Evolutionary conservation across 2,888 invertebrate genomes (phyloP).

Genomic region (Agriopis aurantiaria): DNA sequence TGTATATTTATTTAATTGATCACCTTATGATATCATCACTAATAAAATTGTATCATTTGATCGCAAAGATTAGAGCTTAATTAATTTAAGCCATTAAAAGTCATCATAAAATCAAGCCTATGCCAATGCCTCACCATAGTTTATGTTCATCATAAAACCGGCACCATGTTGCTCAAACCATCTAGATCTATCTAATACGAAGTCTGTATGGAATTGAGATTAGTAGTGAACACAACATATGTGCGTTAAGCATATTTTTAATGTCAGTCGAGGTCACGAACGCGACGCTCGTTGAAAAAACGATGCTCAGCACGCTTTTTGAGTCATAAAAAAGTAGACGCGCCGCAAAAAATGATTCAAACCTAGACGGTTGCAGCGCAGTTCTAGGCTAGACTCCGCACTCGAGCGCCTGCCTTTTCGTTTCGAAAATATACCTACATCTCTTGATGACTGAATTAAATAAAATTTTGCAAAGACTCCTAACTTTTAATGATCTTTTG

Average conservation of each 20-base stretch:
- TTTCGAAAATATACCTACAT: background rate
- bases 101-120: conserved; percentile 3
- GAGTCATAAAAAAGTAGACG: conserved; percentile 73
- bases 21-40: background rate
- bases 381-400: conserved; percentile 21
- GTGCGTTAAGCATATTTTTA: conserved; percentile 72
- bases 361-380: conserved; percentile 45
- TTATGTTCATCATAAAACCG: conserved; percentile 1
- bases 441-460: too few species aligned
- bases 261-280: conserved; percentile 81
- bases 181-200: background rate
- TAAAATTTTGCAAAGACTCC: too few species aligned
- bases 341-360: conserved; percentile 74
- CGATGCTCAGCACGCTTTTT: conserved; percentile 71
- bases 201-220: conserved; percentile 8
- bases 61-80: background rate
- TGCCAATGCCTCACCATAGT: background rate
- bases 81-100: conserved; percentile 1
- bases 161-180: background rate
- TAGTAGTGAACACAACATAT: conserved; percentile 55
- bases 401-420: conserved; percentile 13
- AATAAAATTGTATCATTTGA: background rate
- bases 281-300: conserved; percentile 72
- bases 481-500: too few species aligned
- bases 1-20: conserved; percentile 14